These are phyloP conservation scores for Deilephila elpenor DNA, from an alignment of 2,888 invertebrate species.

Conservation along the genomic window DNA sequence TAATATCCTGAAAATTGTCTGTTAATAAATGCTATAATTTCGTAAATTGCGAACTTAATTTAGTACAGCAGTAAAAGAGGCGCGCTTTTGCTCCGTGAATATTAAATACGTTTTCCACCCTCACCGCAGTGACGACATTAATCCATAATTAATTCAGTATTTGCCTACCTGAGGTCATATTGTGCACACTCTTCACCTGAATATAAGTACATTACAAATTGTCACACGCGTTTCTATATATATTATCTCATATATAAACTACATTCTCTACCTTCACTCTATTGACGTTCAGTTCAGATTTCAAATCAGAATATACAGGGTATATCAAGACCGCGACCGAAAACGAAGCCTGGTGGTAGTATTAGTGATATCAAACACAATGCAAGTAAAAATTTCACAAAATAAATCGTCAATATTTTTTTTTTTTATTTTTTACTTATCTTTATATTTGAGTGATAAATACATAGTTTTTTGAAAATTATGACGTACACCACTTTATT, in stretches of 20 bases:
- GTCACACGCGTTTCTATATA: neutral
- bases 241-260: neutral
- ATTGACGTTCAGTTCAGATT: neutral
- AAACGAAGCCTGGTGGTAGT: too few relatives aligned
- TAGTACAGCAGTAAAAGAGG: constrained; percentile 43
- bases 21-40: constrained; percentile 33
- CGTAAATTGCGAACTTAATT: constrained; percentile 37
- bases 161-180: constrained; percentile 32
- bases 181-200: constrained; percentile 17
- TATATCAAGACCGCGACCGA: too few relatives aligned
- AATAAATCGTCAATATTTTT: too few relatives aligned
- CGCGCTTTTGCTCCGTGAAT: constrained; percentile 46
- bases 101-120: constrained; percentile 42
- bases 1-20: neutral
- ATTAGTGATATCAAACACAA: too few relatives aligned
- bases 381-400: too few relatives aligned
- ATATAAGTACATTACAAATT: constrained; percentile 25
- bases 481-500: too few relatives aligned
- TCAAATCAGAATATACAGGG: neutral
- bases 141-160: constrained; percentile 43
- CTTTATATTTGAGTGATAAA: too few relatives aligned
- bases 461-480: too few relatives aligned
- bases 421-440: too few relatives aligned
- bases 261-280: neutral
- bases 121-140: constrained; percentile 41